Conservation (phyloP, 2,888 invertebrate genomes). For the Merodon equestris region DNA sequence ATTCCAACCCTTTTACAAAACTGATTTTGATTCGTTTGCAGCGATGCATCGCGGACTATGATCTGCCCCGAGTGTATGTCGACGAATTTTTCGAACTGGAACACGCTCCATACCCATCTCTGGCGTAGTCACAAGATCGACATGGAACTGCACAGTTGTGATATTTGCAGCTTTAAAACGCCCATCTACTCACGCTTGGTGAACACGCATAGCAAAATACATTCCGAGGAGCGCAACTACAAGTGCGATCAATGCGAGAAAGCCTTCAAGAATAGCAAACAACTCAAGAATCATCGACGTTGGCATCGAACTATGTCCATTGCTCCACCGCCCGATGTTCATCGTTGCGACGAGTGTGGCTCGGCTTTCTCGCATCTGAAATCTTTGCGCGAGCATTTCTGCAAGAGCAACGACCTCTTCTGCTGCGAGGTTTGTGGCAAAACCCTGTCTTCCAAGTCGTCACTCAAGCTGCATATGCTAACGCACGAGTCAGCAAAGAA, state of each 20-base stretch:
- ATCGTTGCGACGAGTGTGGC: slow-evolving; percentile 79
- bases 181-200: slow-evolving; percentile 84
- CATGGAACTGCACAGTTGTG: slow-evolving; percentile 88
- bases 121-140: slow-evolving; percentile 89
- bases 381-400: slow-evolving; percentile 80
- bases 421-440: slow-evolving; percentile 80
- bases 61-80: slow-evolving; percentile 84
- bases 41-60: slow-evolving; percentile 71
- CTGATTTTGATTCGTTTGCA: slow-evolving; percentile 31
- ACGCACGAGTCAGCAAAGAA: slow-evolving; percentile 78
- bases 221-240: slow-evolving; percentile 83
- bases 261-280: slow-evolving; percentile 88
- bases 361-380: slow-evolving; percentile 76
- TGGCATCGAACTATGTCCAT: slow-evolving; percentile 80
- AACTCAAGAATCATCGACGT: slow-evolving; percentile 87
- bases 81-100: slow-evolving; percentile 80
- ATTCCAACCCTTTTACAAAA: not conserved
- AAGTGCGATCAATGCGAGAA: slow-evolving; percentile 85
- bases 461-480: slow-evolving; percentile 80
- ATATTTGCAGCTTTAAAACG: slow-evolving; percentile 87
- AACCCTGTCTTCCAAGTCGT: slow-evolving; percentile 78
- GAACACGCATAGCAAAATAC: slow-evolving; percentile 88
- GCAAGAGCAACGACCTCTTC: slow-evolving; percentile 79
- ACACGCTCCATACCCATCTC: slow-evolving; percentile 86
- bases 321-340: slow-evolving; percentile 65